These are phyloP conservation scores for Rallus crepitans DNA, from an alignment of 2,797 vertebrate genomes.

Conservation along the genomic window DNA sequence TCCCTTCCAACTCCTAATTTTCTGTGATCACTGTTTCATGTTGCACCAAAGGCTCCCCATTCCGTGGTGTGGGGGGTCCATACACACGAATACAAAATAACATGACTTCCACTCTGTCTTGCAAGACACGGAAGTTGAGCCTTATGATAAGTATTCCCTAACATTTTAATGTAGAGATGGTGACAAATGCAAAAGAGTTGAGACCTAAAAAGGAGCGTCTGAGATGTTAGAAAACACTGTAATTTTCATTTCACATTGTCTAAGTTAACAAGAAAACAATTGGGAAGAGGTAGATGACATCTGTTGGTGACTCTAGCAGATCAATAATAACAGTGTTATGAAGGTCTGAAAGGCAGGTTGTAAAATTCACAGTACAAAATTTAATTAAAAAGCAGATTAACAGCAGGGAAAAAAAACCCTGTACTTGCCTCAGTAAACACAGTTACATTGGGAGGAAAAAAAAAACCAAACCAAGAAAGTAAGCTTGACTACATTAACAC, in stretches of 20 bases:
- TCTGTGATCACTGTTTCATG: not conserved
- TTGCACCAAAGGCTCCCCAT: not conserved
- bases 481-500: not conserved
- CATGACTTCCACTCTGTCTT: not conserved
- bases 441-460: not conserved
- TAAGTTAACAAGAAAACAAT: not conserved
- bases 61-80: not conserved
- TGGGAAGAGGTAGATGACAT: not conserved
- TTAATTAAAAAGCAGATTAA: not conserved
- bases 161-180: not conserved
- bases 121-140: not conserved
- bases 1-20: too few species aligned
- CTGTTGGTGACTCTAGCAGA: not conserved
- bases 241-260: not conserved
- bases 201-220: not conserved
- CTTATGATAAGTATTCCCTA: not conserved
- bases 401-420: not conserved
- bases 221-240: not conserved
- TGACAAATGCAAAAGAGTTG: not conserved
- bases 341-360: not conserved
- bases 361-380: not conserved
- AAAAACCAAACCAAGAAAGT: not conserved
- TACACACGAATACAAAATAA: not conserved
- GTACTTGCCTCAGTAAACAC: not conserved
- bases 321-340: not conserved